A percentile compares a stretch with the other conserved stretches of the same genome.
Evolutionary conservation across 1,140 invertebrate species (phyloP).

Genomic region (Myzus persicae): DNA sequence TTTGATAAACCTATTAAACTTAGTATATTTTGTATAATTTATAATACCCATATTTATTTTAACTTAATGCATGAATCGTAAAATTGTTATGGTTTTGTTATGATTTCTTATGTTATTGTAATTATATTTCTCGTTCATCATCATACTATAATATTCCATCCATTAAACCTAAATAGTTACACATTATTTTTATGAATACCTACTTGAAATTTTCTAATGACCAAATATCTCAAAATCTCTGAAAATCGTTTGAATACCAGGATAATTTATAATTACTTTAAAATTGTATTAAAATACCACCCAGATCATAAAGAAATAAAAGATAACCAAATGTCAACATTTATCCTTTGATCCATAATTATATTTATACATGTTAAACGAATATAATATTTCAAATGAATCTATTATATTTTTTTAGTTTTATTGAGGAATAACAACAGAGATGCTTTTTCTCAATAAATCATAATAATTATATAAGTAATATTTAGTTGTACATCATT

Average conservation of each 20-base stretch:
- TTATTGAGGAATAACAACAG: not conserved
- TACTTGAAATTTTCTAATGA: not conserved
- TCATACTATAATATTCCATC: not conserved
- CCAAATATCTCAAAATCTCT: not conserved
- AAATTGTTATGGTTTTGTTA: not conserved
- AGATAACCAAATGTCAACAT: not conserved
- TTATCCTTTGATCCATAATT: not conserved
- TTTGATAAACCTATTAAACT: not conserved
- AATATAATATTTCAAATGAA: not conserved
- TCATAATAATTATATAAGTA: not conserved
- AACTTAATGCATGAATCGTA: not conserved
- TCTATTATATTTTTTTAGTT: not conserved
- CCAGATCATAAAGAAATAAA: not conserved
- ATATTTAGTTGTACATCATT: not conserved
- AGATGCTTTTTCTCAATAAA: not conserved
- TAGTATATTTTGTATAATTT: not conserved
- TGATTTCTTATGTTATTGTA: not conserved
- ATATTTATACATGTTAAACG: not conserved
- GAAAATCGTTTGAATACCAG: not conserved
- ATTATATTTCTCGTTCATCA: not conserved
- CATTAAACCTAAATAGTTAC: not conserved
- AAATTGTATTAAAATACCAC: not conserved
- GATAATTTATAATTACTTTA: not conserved
- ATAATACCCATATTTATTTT: not conserved
- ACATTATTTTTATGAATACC: too few species aligned